Base-by-base conservation (phyloP, 2,113 vertebrate genomes). In the Acanthochromis polyacanthus region DNA sequence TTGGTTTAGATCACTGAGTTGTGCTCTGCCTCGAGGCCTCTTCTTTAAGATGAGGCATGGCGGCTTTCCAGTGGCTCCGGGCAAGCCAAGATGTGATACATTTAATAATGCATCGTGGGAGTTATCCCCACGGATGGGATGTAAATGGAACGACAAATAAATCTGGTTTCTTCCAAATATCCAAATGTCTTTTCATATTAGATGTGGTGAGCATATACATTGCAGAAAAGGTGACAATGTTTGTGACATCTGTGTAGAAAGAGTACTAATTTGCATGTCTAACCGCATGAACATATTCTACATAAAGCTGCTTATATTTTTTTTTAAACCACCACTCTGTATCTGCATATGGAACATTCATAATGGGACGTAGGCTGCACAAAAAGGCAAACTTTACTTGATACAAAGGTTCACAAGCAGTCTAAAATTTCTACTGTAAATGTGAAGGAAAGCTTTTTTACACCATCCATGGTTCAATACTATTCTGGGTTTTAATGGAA, bases 51-150 rank as follows among this genome's bases (percentile, higher is more conserved):
- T 40, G 80, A 91, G 55, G 58, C 78, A 65, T 82, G 80, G 86
- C 71, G 1, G n/a, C 61, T 51, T 59, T 87, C 85, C 86, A 91
- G 45, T 36, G 7, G 62, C 81, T 87, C 53, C 65, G 23, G 59
- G 81, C 67, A 56, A 80, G 78, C 68, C 62, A 58, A 81, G 38
- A 70, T 67, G 76, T 69, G 66, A 81, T 78, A 67, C 69, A 87
- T 82, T 89, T 81, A 89, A 89, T 83, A 80, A 79, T 71, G 82
- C 74, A 88, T 77, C n/a, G 66, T 87, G 83, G 83, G 87, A 85
- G 80, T 82, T 83, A 87, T 73, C 66, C 56, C 70, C 45, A 52
- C 4, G 10, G 72, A 80, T n/a, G 19, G 28, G 59, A 85, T 72
- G 66, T 28, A 75, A 75, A 75, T 63, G 30, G 28, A 68, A 72